Evolutionary conservation across 2,113 vertebrate species (phyloP).

Genomic region (Glareola pratincola): DNA sequence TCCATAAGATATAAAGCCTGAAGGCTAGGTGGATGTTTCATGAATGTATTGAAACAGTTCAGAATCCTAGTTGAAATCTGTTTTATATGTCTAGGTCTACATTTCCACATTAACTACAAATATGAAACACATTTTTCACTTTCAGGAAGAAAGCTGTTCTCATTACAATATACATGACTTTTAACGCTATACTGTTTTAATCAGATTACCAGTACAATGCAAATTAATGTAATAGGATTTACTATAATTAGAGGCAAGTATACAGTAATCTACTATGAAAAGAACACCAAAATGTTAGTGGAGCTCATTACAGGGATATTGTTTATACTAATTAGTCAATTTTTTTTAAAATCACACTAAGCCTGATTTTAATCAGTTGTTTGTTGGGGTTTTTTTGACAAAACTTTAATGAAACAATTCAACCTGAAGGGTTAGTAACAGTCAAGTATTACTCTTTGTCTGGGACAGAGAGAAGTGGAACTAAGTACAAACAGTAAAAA

Average conservation of each 20-base stretch:
- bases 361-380: background rate
- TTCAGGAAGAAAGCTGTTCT: background rate
- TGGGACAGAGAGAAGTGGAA: background rate
- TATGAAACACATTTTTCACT: background rate
- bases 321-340: background rate
- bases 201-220: slow-evolving; percentile 51
- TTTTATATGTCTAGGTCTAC: background rate
- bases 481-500: background rate
- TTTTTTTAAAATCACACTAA: background rate
- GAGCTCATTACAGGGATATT: slow-evolving; percentile 6
- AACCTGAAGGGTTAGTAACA: background rate
- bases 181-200: slow-evolving; percentile 9
- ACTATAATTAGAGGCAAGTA: slow-evolving; percentile 46
- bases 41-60: background rate
- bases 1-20: background rate
- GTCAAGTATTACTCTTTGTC: background rate
- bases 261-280: slow-evolving; percentile 35
- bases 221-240: slow-evolving; percentile 64
- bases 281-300: background rate
- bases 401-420: background rate
- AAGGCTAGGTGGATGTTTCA: background rate
- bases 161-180: background rate
- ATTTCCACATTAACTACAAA: background rate
- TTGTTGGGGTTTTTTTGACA: background rate
- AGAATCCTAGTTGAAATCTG: background rate